Conservation (phyloP, 2,797 vertebrate genomes). For the Takifugu rubripes region DNA sequence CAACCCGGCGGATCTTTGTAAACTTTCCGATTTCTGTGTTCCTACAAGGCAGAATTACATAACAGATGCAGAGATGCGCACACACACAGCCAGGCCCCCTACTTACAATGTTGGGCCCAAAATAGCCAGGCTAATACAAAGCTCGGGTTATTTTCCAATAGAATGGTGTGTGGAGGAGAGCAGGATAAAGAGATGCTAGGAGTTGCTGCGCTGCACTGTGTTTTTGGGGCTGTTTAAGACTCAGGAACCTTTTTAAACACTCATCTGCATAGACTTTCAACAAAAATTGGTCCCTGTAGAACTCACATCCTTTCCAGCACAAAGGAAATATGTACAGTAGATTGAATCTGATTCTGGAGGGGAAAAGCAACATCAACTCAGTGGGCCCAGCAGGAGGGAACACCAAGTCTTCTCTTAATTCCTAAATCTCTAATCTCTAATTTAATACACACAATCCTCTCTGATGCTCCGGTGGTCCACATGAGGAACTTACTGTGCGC, state of each 20-base stretch:
- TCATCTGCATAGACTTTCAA: conserved; percentile 20
- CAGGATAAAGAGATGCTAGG: conserved; percentile 32
- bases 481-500: conserved; percentile 23
- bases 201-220: not conserved
- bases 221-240: conserved; percentile 3
- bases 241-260: conserved; percentile 53
- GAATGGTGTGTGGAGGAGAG: conserved; percentile 35
- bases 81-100: conserved; percentile 18
- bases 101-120: conserved; percentile 31
- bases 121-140: conserved; percentile 45
- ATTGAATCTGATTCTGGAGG: conserved; percentile 7
- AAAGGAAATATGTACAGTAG: conserved; percentile 26
- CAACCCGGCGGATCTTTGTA: conserved; percentile 27
- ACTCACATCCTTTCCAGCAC: conserved; percentile 6
- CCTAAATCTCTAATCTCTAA: conserved; percentile 34
- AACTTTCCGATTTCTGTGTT: conserved; percentile 44
- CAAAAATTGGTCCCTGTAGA: conserved; percentile 21
- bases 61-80: conserved; percentile 36
- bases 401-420: conserved; percentile 49
- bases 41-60: conserved; percentile 38
- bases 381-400: conserved; percentile 22
- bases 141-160: conserved; percentile 17
- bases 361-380: conserved; percentile 21
- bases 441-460: conserved; percentile 61
- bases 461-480: conserved; percentile 25